Conservation (phyloP, 2,888 invertebrate species). For the Rapana venosa region DNA sequence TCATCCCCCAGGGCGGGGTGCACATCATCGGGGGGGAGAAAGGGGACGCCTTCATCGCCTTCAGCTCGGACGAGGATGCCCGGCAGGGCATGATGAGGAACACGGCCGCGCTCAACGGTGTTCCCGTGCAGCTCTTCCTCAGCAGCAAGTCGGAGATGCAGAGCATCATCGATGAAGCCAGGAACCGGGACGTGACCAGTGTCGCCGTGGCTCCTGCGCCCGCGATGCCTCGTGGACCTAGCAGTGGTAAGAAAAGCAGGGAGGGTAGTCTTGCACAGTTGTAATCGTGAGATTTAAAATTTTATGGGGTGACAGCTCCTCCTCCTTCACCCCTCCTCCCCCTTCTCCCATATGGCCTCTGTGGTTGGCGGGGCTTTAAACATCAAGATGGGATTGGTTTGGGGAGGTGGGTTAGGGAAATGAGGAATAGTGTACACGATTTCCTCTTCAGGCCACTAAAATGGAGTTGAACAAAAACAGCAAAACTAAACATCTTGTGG, state of each 20-base stretch:
- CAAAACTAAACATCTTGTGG: too few species aligned
- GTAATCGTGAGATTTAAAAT: too few species aligned
- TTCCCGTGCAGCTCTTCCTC: constrained; percentile 91
- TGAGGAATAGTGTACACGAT: too few species aligned
- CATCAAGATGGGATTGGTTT: too few species aligned
- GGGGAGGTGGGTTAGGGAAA: too few species aligned
- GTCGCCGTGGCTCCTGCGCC: not conserved
- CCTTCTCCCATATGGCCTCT: too few species aligned
- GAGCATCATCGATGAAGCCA: constrained; percentile 95
- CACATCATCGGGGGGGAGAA: constrained; percentile 99
- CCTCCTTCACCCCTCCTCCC: too few species aligned
- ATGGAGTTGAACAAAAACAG: too few species aligned
- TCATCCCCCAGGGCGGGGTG: constrained; percentile 99
- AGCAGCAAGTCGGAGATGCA: constrained; percentile 89
- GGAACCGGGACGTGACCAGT: not conserved
- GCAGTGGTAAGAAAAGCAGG: not conserved
- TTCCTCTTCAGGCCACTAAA: too few species aligned
- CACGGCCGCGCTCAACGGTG: constrained; percentile 92
- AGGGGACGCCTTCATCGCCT: constrained; percentile 99
- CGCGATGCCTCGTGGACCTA: not conserved
- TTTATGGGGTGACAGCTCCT: not conserved
- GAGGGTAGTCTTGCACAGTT: not conserved
- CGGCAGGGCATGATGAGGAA: constrained; percentile 96
- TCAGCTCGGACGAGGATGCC: constrained; percentile 99
- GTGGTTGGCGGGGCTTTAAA: too few species aligned